Evolutionary conservation across 2,888 invertebrate species (phyloP).

Genomic region (Hydriomena furcata): DNA sequence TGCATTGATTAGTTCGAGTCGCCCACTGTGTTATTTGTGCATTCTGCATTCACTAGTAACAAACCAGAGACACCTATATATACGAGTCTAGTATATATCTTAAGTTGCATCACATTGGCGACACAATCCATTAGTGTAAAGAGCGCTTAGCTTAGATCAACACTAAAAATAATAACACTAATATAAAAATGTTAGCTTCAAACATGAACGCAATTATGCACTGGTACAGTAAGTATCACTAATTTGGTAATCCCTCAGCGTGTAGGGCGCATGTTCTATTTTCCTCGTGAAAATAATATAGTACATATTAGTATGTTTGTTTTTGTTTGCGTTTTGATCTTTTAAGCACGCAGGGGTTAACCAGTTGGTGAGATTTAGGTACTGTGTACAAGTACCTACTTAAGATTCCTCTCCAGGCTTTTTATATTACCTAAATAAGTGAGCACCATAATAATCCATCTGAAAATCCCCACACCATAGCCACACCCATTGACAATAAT

Average conservation of each 20-base stretch:
- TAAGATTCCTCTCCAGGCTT: conserved; percentile 6
- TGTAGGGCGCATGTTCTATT: too few species aligned
- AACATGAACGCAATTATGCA: too few species aligned
- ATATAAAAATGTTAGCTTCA: too few species aligned
- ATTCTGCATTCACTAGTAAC: conserved; percentile 48
- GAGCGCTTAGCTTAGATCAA: not conserved
- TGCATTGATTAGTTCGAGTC: conserved; percentile 45
- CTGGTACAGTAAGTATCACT: not conserved
- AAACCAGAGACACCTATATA: conserved; percentile 13
- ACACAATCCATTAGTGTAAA: not conserved
- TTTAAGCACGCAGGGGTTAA: too few species aligned
- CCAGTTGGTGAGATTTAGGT: too few species aligned
- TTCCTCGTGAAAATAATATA: too few species aligned
- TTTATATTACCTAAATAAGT: not conserved
- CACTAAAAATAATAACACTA: too few species aligned
- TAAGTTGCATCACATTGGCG: not conserved
- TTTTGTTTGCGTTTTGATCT: too few species aligned
- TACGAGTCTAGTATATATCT: not conserved
- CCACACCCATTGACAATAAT: conserved; percentile 37
- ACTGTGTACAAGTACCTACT: too few species aligned
- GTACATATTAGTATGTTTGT: too few species aligned
- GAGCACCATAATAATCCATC: conserved; percentile 8
- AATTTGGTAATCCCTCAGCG: too few species aligned
- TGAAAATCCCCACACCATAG: conserved; percentile 24
- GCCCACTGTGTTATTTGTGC: conserved; percentile 50